phyloP scores from a whole-genome alignment of 2,888 invertebrate genomes.

The Nemurella pictetii region DNA sequence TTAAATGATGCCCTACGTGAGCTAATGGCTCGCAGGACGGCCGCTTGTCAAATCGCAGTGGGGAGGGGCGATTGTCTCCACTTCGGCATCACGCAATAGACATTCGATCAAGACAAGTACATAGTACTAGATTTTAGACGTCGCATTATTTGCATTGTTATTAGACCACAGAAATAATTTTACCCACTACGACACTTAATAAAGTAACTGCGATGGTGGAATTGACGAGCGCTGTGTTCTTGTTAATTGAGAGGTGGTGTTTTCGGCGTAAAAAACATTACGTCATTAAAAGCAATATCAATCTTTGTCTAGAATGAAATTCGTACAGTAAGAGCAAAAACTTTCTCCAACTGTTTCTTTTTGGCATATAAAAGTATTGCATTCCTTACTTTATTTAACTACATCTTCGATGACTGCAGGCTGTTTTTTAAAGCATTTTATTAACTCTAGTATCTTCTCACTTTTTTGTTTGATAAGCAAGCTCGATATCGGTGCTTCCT shows the following conservation, averaged over 20 bases:
- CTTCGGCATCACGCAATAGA: background rate
- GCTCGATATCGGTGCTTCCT: too few relatives aligned
- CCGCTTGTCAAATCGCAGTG: background rate
- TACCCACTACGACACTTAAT: background rate
- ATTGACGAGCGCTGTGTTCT: background rate
- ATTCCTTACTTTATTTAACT: background rate
- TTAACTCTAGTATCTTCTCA: conserved; percentile 18
- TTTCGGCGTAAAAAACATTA: background rate
- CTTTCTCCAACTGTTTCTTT: background rate
- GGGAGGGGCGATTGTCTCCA: background rate
- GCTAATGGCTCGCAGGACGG: background rate
- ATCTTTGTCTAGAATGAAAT: background rate
- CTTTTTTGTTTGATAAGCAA: conserved; percentile 13
- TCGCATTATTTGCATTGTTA: background rate
- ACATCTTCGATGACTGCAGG: background rate
- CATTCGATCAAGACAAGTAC: background rate
- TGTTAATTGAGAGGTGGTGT: background rate
- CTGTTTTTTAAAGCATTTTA: conserved; percentile 25
- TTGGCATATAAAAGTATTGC: background rate
- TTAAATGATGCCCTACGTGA: conserved; percentile 21
- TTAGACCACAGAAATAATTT: background rate
- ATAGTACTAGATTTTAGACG: background rate
- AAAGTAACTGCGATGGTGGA: background rate
- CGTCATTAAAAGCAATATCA: background rate
- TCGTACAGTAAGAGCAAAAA: background rate